Percentiles rank a stretch among this genome's conserved stretches.
phyloP scores from a whole-genome alignment of 1,140 invertebrate genomes.

The Leptoteleia sp. region DNA sequence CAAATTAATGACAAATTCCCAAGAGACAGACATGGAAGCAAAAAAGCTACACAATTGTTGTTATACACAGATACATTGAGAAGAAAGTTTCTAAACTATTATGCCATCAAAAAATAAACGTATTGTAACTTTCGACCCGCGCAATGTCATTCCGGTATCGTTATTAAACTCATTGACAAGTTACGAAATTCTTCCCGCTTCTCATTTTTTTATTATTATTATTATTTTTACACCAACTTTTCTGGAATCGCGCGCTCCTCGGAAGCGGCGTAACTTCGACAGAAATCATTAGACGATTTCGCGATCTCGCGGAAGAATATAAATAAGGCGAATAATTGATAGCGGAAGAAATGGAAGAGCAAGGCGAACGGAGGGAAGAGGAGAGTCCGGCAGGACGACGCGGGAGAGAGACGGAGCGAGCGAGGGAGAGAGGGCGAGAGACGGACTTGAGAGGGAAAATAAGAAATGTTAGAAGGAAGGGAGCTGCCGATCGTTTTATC shows the following conservation, averaged over 20 bases:
- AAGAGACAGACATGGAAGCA: no score
- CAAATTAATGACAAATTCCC: no score
- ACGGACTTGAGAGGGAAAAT: background rate
- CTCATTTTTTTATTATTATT: background rate
- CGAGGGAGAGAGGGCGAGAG: slow-evolving; percentile 33
- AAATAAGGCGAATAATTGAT: slow-evolving; percentile 58
- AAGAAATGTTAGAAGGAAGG: slow-evolving; percentile 30
- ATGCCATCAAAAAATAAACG: no score
- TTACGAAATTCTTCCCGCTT: no score
- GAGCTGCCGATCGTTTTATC: slow-evolving; percentile 55
- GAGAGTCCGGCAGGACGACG: slow-evolving; percentile 17
- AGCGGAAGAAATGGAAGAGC: slow-evolving; percentile 45
- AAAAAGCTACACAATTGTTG: no score
- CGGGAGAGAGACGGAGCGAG: slow-evolving; percentile 6
- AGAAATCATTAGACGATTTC: slow-evolving; percentile 39
- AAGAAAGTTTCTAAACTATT: no score
- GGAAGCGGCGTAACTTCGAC: slow-evolving; percentile 13
- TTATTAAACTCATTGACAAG: no score
- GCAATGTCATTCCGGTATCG: no score
- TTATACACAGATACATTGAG: no score
- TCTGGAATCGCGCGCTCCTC: slow-evolving; percentile 1
- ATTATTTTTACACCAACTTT: background rate
- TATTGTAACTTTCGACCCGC: no score
- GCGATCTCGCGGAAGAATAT: slow-evolving; percentile 37
- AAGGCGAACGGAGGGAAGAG: slow-evolving; percentile 38